Conservation (phyloP, 1,140 invertebrate species). For the Trinorchestia longiramus region DNA sequence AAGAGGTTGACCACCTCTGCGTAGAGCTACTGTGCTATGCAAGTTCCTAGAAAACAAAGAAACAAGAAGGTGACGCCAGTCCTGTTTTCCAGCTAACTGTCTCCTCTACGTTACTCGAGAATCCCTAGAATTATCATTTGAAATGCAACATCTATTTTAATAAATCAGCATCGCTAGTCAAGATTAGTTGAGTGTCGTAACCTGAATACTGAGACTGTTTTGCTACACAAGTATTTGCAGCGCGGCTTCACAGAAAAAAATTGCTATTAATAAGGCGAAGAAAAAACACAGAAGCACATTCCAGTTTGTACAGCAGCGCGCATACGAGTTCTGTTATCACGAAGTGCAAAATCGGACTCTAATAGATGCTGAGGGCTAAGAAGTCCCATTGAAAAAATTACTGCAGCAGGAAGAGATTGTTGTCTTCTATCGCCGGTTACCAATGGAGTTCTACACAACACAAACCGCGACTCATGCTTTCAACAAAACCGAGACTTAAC, state of each 20-base stretch:
- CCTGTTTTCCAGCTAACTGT: not conserved
- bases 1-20: too few relatives aligned
- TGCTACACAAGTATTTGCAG: not conserved
- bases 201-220: not conserved
- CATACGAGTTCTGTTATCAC: not conserved
- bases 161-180: not conserved
- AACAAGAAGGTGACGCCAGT: not conserved
- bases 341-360: not conserved
- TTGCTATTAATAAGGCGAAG: not conserved
- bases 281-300: not conserved
- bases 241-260: not conserved
- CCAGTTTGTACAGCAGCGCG: not conserved
- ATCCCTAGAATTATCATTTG: not conserved
- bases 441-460: not conserved
- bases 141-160: not conserved
- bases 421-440: not conserved
- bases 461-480: too few relatives aligned
- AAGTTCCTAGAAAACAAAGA: not conserved
- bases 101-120: not conserved
- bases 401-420: too few relatives aligned
- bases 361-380: not conserved
- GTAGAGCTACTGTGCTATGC: not conserved
- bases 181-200: not conserved
- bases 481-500: too few relatives aligned
- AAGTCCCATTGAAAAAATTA: not conserved